phyloP scores from a whole-genome alignment of 2,113 vertebrate genomes.

The Neotoma lepida region DNA sequence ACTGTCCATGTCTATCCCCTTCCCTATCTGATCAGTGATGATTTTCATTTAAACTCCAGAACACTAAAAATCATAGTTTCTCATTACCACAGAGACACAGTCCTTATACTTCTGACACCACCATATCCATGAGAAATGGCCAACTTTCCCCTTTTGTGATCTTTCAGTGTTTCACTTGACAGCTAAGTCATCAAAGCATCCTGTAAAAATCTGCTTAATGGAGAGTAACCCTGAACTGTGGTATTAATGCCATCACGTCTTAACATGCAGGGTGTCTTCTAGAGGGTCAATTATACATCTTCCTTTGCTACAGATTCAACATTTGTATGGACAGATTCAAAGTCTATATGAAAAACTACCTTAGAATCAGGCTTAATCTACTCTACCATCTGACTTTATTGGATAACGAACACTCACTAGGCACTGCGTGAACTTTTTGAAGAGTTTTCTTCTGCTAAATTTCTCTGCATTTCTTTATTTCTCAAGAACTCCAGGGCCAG shows the following conservation, averaged over 20 bases:
- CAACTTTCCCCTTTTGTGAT: background rate
- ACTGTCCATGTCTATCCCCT: background rate
- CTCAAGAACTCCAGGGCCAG: background rate
- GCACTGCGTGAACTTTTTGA: background rate
- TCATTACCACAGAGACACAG: background rate
- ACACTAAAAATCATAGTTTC: background rate
- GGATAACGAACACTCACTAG: background rate
- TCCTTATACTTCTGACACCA: background rate
- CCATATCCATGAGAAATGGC: background rate
- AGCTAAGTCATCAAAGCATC: background rate
- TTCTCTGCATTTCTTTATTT: conserved; percentile 2
- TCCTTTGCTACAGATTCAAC: conserved; percentile 34
- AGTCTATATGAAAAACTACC: background rate
- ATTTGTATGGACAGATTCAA: conserved; percentile 28
- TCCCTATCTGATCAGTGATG: background rate
- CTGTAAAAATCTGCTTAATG: conserved; percentile 25
- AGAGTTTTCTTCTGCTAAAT: background rate
- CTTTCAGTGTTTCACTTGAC: conserved; percentile 31
- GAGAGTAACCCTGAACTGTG: conserved; percentile 7
- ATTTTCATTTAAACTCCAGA: conserved; percentile 48
- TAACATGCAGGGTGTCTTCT: background rate
- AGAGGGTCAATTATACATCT: background rate
- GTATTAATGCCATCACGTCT: background rate
- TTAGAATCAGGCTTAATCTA: background rate
- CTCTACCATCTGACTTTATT: background rate